Evolutionary conservation across 2,797 vertebrate genomes (phyloP), one percentile per base, ranked within the genome.

Genomic region (Mormyrops attenuatus): DNA sequence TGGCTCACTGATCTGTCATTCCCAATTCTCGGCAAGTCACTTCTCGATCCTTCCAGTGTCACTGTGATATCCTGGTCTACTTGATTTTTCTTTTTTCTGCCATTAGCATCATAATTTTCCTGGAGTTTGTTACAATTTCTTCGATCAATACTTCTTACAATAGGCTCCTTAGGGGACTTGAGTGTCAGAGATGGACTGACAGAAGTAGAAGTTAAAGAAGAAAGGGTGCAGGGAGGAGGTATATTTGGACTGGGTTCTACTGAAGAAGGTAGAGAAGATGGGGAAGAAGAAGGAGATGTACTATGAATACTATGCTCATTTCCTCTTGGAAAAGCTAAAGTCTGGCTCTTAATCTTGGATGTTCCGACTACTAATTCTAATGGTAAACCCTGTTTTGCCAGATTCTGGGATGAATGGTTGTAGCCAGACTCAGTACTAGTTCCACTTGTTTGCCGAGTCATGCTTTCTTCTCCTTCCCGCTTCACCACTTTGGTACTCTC

Each of bases 401-500:
- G 96, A 93, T 92, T 97, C 92, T 57, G 95, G 92, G 92, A 93
- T 86, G 90, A 94, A 60, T 90, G 89, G 44, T 92, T 93, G 92
- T 91, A 94, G 91, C 92, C 92, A 7, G 97, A 98, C 90, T 97
- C 97, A 44, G 96, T 97, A 93, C 97, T 98, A 87, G 98, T 96
- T 22, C 97, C 98, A 47, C 97, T 98, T 90, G 97, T 95, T 91
- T 98, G 97, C 92, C 97, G 97, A 89, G 96, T 93, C 94, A 96
- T 97, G 91, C 91, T 94, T 95, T 98, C 95, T 94, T 97, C 66
- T 92, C 96, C 88, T 94, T 98, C 92, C 93, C 95, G 91, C 96
- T 97, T 97, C 95, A 92, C 96, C 96, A 92, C 93, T 0, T 92
- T 13, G 91, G 92, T 34, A 50, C 92, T 91, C 26, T 96, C 96